Conservation (phyloP, 2,888 invertebrate species). For the Panorpa germanica region DNA sequence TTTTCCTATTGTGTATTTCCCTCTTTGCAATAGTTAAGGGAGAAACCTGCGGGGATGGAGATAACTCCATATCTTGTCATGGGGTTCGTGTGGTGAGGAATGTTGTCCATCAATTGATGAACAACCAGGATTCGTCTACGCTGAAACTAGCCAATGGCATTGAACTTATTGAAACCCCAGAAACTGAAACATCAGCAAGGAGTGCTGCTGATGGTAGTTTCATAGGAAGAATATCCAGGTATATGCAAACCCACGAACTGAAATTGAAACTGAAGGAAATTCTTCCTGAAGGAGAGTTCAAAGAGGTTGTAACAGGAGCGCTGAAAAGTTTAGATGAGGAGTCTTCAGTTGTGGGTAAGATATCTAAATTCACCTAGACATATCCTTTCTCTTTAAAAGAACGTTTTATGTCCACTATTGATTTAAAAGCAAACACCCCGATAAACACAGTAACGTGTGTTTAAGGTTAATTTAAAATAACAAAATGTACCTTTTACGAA, state of each 20-base stretch:
- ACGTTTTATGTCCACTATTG: not conserved
- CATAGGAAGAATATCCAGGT: slow-evolving; percentile 39
- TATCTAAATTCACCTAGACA: too few relatives aligned
- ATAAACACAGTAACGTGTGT: too few relatives aligned
- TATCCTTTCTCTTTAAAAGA: not conserved
- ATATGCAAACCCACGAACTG: slow-evolving; percentile 51
- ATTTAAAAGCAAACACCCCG: too few relatives aligned
- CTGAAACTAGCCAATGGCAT: slow-evolving; percentile 13
- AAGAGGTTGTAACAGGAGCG: slow-evolving; percentile 28
- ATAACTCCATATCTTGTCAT: slow-evolving; percentile 26
- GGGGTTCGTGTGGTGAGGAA: slow-evolving; percentile 28
- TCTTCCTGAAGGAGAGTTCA: slow-evolving; percentile 43
- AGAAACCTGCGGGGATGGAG: slow-evolving; percentile 16
- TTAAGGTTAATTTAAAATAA: too few relatives aligned
- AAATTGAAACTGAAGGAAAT: slow-evolving; percentile 50
- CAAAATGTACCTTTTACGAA: too few relatives aligned
- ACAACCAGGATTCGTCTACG: slow-evolving; percentile 21
- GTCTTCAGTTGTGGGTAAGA: slow-evolving; percentile 11
- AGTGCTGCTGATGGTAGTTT: slow-evolving; percentile 29
- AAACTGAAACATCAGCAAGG: slow-evolving; percentile 18
- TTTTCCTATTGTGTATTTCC: too few relatives aligned
- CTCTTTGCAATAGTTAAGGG: slow-evolving; percentile 7
- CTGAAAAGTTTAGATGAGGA: slow-evolving; percentile 11
- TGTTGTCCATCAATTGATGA: slow-evolving; percentile 31
- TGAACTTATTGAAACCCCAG: slow-evolving; percentile 31